phyloP scores from a whole-genome alignment of 2,797 vertebrate species.

The Galago senegalensis region DNA sequence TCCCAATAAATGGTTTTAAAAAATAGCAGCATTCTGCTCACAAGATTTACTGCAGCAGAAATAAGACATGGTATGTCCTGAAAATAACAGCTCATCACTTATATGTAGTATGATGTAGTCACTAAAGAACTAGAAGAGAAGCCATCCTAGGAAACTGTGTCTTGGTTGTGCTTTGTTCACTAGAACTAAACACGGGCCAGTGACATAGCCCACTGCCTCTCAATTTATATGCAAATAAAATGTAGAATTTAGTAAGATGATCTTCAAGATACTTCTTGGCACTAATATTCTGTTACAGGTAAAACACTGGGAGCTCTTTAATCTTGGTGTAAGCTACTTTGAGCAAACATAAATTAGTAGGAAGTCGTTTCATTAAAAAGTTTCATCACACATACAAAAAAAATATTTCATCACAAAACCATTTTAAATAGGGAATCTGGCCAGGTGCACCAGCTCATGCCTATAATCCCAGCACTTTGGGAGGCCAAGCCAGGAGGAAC shows the following conservation, averaged over 20 bases:
- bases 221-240: constrained; percentile 35
- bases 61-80: background rate
- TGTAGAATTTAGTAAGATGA: background rate
- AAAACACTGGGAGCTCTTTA: background rate
- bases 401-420: background rate
- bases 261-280: background rate
- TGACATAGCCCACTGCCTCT: background rate
- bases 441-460: background rate
- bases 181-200: background rate
- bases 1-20: background rate
- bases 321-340: background rate
- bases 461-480: background rate
- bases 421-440: background rate
- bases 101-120: rapidly evolving
- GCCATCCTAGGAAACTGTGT: background rate
- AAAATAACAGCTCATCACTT: background rate
- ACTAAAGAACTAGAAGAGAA: background rate
- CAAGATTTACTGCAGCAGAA: background rate
- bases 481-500: background rate
- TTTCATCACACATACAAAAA: background rate
- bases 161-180: background rate
- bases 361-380: constrained; percentile 6
- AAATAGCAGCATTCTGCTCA: background rate
- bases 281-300: background rate
- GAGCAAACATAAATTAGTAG: background rate